These are phyloP conservation scores for Orientallactaga sibirica DNA, from an alignment of 2,797 vertebrate species.

Conservation along the genomic window DNA sequence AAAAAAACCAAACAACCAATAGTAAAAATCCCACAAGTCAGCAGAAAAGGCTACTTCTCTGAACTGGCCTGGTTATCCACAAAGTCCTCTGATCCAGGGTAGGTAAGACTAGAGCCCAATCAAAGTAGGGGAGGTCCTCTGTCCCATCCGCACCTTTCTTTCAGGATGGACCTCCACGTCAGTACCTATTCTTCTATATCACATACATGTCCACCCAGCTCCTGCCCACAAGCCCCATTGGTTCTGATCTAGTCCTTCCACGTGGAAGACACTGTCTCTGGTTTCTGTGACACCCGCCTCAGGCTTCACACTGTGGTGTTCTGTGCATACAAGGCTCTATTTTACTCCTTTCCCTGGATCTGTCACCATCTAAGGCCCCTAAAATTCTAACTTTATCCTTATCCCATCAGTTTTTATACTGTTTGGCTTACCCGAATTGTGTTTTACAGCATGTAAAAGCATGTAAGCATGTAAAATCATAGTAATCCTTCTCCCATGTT, in stretches of 20 bases:
- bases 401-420: not conserved
- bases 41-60: constrained; percentile 15
- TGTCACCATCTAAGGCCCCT: not conserved
- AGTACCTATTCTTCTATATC: too few species aligned
- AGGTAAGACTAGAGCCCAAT: not conserved
- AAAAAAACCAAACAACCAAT: not conserved
- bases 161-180: not conserved
- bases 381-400: not conserved
- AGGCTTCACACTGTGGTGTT: not conserved
- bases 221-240: not conserved
- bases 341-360: not conserved
- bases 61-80: not conserved
- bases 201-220: not conserved
- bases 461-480: not conserved
- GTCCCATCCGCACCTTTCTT: not conserved
- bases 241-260: not conserved
- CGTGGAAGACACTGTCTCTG: not conserved
- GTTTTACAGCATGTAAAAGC: not conserved
- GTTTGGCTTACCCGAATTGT: not conserved
- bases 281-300: not conserved
- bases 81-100: not conserved
- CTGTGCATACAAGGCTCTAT: not conserved
- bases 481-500: not conserved
- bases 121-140: not conserved
- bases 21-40: not conserved